phyloP scores from a whole-genome alignment of 2,888 invertebrate genomes.

The Germaria angustata region DNA sequence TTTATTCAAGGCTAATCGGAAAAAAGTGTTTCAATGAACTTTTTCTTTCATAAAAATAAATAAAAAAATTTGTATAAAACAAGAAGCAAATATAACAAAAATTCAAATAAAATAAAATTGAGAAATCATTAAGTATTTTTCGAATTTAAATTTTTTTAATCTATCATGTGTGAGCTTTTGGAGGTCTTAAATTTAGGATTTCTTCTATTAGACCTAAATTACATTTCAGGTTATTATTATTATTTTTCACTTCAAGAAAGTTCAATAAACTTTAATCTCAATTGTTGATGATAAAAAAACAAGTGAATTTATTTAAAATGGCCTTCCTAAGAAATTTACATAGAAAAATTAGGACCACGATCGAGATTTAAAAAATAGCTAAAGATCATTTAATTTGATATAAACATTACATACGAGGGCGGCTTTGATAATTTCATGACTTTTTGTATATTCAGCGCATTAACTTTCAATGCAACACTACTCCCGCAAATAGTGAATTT shows the following conservation, averaged over 20 bases:
- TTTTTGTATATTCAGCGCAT: no score
- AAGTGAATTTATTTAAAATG: neutral
- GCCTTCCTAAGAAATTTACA: neutral
- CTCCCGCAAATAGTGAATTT: no score
- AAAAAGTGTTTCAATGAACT: constrained; percentile 26
- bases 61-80: constrained; percentile 3
- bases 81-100: no score
- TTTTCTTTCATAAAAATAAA: neutral
- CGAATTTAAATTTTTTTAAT: no score
- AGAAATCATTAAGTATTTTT: no score
- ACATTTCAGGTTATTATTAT: no score
- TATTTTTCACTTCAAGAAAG: neutral
- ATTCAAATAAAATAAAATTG: no score
- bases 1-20: constrained; percentile 23
- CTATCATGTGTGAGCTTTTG: no score
- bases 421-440: no score
- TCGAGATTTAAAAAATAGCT: neutral
- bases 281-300: neutral
- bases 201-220: no score
- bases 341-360: neutral
- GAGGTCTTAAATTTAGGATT: no score
- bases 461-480: no score
- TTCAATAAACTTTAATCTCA: constrained; percentile 9
- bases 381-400: neutral
- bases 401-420: neutral